Evolutionary conservation across 2,888 invertebrate species (phyloP), one percentile per base, ranked within the genome.

Genomic region (Hirtodrosophila confusa): DNA sequence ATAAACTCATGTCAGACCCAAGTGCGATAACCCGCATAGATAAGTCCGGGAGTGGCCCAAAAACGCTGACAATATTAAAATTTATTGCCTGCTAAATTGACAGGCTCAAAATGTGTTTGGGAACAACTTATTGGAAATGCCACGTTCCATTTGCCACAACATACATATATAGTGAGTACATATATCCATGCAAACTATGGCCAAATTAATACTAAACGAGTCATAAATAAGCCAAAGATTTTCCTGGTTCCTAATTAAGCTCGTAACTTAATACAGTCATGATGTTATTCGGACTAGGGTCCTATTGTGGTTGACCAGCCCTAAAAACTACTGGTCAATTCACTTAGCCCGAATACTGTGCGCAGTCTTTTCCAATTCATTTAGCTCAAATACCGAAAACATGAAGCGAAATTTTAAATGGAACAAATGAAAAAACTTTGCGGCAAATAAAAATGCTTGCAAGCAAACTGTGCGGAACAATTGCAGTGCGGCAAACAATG

Each of bases 81-180:
- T 89, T 90, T 90, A 90, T 89, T 76, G 75, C 80, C 85, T 76
- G 71, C 78, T 84, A 89, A 90, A 90, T 89, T 89, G 90, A 86
- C 88, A 89, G 84, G 68, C 84, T 24, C 11, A 43, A 8, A 24
- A 10, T 17, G 12, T 17, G 47, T 23, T 29, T 24, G 39, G 43
- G 39, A 33, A 17, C 33, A 51, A 29, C 33, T 48, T 69, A 65
- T 70, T 58, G 72, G 48, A 62, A 70, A 53, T 62, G 63, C 53
- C 50, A 43, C 62, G 62, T 47, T 57, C 62, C 57, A 40, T 27
- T 3, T 10, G 4, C 35, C 24, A 23, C 11, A 23, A 47, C n/a
- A 47, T 27, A 47, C n/a, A 47, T 27, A 24, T n/a, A 35, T 35
- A 47, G 17, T 29, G 31, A 40, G 12, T 17, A 47, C 23, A 10